Percentiles rank a stretch among this genome's conserved stretches.
Evolutionary conservation across 2,888 invertebrate species (phyloP).

Genomic region (Odontomyia ornata): DNA sequence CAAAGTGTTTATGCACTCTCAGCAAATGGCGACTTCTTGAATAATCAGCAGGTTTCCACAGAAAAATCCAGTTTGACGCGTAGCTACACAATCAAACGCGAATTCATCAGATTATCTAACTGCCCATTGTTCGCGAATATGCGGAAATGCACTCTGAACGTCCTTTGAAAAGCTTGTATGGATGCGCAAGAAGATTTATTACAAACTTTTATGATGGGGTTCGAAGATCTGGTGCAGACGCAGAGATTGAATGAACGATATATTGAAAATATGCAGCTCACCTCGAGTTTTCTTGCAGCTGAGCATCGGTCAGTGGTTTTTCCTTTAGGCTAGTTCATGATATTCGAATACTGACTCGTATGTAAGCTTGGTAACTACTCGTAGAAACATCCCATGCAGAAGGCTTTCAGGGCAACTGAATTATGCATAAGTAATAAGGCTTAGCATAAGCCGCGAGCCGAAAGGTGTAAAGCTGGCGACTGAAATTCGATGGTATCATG

Average conservation of each 20-base stretch:
- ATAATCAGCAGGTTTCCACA: background rate
- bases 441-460: background rate
- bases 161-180: background rate
- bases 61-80: background rate
- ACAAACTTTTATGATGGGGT: no score
- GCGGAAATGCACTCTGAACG: constrained; percentile 1
- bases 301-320: background rate
- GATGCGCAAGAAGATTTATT: no score
- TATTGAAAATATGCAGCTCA: background rate
- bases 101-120: background rate
- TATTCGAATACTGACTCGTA: no score
- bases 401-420: no score
- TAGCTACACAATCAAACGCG: background rate
- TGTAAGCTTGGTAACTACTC: no score
- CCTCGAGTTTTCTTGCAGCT: background rate
- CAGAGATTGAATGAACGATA: background rate
- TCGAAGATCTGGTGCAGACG: no score
- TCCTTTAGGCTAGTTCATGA: background rate
- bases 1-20: background rate
- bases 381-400: no score
- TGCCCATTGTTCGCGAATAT: background rate
- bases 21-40: background rate
- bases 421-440: background rate
- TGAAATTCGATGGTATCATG: background rate
- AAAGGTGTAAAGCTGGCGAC: background rate